Evolutionary conservation across 2,888 invertebrate genomes (phyloP).

Genomic region (Dasypogon diadema): DNA sequence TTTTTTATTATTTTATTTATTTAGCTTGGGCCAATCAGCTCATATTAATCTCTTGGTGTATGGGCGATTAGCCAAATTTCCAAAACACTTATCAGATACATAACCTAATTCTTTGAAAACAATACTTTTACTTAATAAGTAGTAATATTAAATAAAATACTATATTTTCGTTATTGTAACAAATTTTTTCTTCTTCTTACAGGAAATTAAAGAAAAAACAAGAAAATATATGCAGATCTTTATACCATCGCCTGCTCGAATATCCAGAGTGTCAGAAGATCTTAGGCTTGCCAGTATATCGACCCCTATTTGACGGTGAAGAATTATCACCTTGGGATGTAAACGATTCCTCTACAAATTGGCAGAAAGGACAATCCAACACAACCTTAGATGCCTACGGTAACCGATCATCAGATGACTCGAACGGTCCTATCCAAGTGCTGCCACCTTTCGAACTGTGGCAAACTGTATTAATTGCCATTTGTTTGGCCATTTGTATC

Average conservation of each 20-base stretch:
- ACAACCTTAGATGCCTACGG: constrained; percentile 62
- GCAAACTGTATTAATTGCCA: constrained; percentile 90
- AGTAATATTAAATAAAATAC: too few relatives aligned
- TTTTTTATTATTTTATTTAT: too few relatives aligned
- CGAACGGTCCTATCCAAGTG: constrained; percentile 70
- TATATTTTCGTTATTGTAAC: too few relatives aligned
- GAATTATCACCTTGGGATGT: constrained; percentile 65
- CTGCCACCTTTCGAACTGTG: constrained; percentile 89
- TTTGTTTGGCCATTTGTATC: constrained; percentile 88
- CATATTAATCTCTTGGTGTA: too few relatives aligned
- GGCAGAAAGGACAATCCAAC: constrained; percentile 62
- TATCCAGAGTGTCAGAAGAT: constrained; percentile 74
- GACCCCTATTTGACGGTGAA: constrained; percentile 68
- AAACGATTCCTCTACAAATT: constrained; percentile 63
- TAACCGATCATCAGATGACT: constrained; percentile 57
- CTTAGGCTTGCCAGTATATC: constrained; percentile 69
- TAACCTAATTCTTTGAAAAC: too few relatives aligned
- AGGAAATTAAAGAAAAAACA: constrained; percentile 83
- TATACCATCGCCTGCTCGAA: constrained; percentile 73
- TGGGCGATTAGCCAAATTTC: too few relatives aligned
- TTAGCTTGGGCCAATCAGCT: too few relatives aligned
- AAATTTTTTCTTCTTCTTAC: constrained; percentile 63
- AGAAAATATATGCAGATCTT: constrained; percentile 78
- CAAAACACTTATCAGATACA: too few relatives aligned
- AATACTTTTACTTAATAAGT: too few relatives aligned